Conservation (phyloP, 1,140 invertebrate species). For the Saxidomus purpurata region DNA sequence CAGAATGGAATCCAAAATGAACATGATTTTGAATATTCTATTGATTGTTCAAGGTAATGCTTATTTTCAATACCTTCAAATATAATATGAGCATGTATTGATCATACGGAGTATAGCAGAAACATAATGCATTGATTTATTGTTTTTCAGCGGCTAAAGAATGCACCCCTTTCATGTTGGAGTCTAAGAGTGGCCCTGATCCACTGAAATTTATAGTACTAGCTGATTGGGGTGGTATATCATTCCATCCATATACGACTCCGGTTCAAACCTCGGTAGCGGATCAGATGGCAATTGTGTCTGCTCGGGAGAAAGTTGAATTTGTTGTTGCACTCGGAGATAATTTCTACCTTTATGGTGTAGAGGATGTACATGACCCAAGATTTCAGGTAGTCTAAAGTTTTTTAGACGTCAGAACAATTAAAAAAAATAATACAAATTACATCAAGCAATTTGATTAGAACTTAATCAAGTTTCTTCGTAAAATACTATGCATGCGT, state of each 20-base stretch:
- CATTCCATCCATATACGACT: constrained; percentile 82
- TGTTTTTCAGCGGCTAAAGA: not conserved
- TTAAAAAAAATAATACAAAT: no score
- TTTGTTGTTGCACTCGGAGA: constrained; percentile 83
- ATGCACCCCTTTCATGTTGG: not conserved
- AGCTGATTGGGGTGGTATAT: constrained; percentile 83
- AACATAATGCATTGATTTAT: no score
- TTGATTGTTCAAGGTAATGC: no score
- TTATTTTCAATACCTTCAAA: no score
- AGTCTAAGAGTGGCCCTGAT: not conserved
- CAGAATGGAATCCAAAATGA: no score
- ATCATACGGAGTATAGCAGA: no score
- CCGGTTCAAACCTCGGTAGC: constrained; percentile 79
- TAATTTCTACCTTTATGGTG: constrained; percentile 85
- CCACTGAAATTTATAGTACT: constrained; percentile 70
- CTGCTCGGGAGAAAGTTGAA: constrained; percentile 66
- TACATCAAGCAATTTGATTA: no score
- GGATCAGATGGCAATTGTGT: constrained; percentile 74
- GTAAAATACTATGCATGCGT: no score
- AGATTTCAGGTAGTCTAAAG: constrained; percentile 76
- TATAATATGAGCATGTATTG: no score
- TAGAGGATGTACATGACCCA: constrained; percentile 78
- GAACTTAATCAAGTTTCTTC: no score
- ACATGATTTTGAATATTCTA: no score
- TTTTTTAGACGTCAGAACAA: no score